These are phyloP conservation scores for Catharus ustulatus DNA, from an alignment of 2,797 vertebrate species.

Conservation along the genomic window DNA sequence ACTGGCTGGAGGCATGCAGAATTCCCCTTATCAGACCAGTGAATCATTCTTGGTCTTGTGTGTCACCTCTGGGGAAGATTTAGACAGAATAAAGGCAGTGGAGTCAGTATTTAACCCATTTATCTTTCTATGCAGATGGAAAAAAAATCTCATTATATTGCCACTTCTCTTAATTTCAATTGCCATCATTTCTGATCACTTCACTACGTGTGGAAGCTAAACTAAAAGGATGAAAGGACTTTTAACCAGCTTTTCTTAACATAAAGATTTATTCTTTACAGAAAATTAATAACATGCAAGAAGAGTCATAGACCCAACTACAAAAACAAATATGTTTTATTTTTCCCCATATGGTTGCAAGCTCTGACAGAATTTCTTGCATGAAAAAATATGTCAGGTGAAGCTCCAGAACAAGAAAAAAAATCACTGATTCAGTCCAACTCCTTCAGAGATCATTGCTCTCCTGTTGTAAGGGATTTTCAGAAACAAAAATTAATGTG, in stretches of 20 bases:
- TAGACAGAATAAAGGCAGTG: background rate
- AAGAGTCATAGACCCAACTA: background rate
- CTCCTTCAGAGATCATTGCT: background rate
- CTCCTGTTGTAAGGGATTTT: background rate
- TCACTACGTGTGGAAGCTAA: background rate
- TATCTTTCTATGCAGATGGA: background rate
- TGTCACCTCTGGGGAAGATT: background rate
- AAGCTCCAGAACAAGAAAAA: background rate
- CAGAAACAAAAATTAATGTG: background rate
- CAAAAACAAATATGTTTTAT: background rate
- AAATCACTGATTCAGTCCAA: no score
- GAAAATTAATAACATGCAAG: background rate
- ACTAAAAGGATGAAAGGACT: background rate
- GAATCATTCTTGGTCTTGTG: background rate
- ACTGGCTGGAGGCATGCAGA: background rate
- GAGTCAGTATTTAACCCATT: background rate
- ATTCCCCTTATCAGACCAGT: background rate
- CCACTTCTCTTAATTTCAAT: background rate
- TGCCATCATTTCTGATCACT: background rate
- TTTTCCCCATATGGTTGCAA: background rate
- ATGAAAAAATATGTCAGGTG: background rate
- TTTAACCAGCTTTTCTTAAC: background rate
- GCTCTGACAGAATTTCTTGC: background rate
- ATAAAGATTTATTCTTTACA: background rate
- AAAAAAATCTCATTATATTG: background rate